These are phyloP conservation scores for Pterostichus niger DNA, from an alignment of 2,888 invertebrate species.

Conservation along the genomic window DNA sequence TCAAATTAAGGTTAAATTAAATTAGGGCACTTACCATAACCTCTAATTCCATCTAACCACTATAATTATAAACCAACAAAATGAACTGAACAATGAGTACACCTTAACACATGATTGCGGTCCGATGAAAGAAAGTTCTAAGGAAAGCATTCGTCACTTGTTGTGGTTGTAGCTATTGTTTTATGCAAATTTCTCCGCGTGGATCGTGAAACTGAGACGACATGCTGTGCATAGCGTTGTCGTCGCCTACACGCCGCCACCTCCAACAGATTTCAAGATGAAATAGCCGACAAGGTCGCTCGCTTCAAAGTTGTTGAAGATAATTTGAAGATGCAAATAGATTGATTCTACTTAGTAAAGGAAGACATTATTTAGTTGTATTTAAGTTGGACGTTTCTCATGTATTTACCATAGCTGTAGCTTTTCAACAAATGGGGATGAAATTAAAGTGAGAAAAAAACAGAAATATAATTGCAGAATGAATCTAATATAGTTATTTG, in stretches of 20 bases:
- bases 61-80: slow-evolving; percentile 6
- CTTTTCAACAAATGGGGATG: too few species aligned
- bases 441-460: too few species aligned
- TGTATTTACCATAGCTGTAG: too few species aligned
- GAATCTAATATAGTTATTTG: too few species aligned
- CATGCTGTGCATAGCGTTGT: background rate
- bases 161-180: slow-evolving; percentile 2
- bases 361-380: too few species aligned
- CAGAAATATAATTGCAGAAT: too few species aligned
- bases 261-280: slow-evolving; percentile 2
- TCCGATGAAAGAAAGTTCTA: slow-evolving; percentile 11
- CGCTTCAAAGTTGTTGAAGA: background rate
- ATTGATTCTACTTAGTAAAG: too few species aligned
- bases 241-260: slow-evolving; percentile 9
- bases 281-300: background rate
- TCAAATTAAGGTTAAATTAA: slow-evolving; percentile 41
- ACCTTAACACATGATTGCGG: slow-evolving; percentile 10
- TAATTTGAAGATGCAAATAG: too few species aligned
- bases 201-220: background rate
- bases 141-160: slow-evolving; percentile 4
- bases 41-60: slow-evolving; percentile 25
- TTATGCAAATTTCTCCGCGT: slow-evolving; percentile 24
- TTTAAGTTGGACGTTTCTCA: too few species aligned
- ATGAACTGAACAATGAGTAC: background rate
- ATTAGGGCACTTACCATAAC: slow-evolving; percentile 43